Percentiles rank a stretch among this genome's conserved stretches.
These are phyloP conservation scores for Calyptomena viridis DNA, from an alignment of 2,113 vertebrate genomes.

Conservation along the genomic window DNA sequence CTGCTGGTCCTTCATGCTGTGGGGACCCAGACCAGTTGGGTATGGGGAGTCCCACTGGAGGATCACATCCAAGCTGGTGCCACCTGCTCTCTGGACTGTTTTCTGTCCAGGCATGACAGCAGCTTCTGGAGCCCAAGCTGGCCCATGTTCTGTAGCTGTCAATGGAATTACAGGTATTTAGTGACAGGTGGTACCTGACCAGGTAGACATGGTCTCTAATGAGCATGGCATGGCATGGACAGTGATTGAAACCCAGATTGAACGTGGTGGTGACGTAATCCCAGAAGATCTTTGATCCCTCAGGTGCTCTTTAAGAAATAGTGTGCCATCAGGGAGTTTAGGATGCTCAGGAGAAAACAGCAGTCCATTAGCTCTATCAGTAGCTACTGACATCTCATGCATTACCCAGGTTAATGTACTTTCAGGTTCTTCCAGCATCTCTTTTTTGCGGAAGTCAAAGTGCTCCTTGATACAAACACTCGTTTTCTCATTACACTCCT, in stretches of 20 bases:
- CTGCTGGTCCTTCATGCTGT: not conserved
- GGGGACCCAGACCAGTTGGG: not conserved
- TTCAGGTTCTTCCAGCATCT: not conserved
- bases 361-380: not conserved
- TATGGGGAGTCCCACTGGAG: rapidly evolving
- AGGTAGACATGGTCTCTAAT: not conserved
- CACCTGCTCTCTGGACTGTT: not conserved
- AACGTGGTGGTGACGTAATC: not conserved
- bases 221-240: not conserved
- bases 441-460: not conserved
- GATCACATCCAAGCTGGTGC: not conserved
- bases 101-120: not conserved
- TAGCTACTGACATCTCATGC: not conserved
- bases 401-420: not conserved
- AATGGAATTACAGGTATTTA: not conserved
- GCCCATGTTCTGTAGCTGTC: not conserved
- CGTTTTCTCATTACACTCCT: not conserved
- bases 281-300: not conserved
- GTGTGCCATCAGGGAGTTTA: not conserved
- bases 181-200: not conserved
- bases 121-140: not conserved
- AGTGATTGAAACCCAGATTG: not conserved
- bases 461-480: not conserved
- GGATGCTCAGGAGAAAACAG: not conserved
- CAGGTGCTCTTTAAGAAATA: not conserved